A percentile compares a stretch with the other conserved stretches of the same genome.
These are phyloP conservation scores for Pentamera pediparva DNA, from an alignment of 53 echinoderm and acorn worm species.

Conservation along the genomic window DNA sequence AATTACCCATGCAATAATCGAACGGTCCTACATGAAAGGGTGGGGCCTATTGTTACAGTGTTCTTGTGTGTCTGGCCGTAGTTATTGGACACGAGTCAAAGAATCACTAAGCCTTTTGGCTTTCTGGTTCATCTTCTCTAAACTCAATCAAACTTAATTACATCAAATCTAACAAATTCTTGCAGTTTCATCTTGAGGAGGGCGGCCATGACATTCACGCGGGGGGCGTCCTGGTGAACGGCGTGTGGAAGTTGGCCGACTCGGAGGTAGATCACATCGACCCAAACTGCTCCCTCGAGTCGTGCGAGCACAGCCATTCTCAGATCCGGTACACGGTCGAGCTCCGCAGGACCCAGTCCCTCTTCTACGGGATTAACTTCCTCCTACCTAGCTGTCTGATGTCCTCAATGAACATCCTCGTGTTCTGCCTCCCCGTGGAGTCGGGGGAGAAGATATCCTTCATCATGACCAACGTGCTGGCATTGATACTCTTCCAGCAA, in stretches of 20 bases:
- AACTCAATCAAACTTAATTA: too few species aligned
- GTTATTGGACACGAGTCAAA: too few species aligned
- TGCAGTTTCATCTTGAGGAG: neutral
- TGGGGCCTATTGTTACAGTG: too few species aligned
- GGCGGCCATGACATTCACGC: neutral
- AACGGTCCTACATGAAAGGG: too few species aligned
- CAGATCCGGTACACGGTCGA: neutral
- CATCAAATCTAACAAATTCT: too few species aligned
- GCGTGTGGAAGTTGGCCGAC: neutral
- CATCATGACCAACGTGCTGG: constrained; percentile 57
- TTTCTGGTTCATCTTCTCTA: too few species aligned
- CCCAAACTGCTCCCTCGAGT: neutral
- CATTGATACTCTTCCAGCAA: constrained; percentile 60
- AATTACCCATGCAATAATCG: too few species aligned
- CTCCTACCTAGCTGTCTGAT: constrained; percentile 49
- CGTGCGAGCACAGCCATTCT: neutral
- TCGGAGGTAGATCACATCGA: neutral
- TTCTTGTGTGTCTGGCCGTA: too few species aligned
- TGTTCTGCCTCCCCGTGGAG: constrained; percentile 55
- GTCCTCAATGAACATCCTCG: constrained; percentile 33
- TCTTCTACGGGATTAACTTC: constrained; percentile 42
- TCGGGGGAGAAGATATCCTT: constrained; percentile 72
- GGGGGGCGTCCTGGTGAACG: neutral
- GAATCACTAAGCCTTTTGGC: too few species aligned
- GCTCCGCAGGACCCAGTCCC: neutral